Evolutionary conservation across 2,113 vertebrate genomes (phyloP), one percentile per base, ranked within the genome.

Genomic region (Limnothrissa miodon): DNA sequence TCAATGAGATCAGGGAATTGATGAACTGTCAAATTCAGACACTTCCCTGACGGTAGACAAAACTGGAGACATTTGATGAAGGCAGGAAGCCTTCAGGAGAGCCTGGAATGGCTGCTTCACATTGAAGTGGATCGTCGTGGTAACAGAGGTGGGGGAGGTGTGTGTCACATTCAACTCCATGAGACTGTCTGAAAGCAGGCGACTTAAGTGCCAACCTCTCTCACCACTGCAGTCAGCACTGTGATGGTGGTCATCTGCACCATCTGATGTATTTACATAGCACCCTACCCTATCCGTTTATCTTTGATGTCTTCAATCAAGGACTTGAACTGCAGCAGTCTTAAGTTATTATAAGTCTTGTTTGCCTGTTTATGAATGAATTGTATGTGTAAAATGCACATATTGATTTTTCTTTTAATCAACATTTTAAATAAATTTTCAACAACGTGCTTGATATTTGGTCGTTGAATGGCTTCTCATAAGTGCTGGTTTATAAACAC

Each of bases 41-140:
- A 78, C 86, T 91, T 87, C 81, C 83, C 88, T 74, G 66, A 80
- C 11, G 78, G 87, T 81, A 48, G 13, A 74, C 10, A n/a, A 88
- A 90, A 87, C 83, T 86, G 88, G 87, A 91, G 89, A 90, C 87
- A 87, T 85, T 86, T 79, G 19, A 87, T 83, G 81, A 87, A 78
- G 80, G 85, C 83, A 81, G 70, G 87, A 86, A 86, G 46, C 86
- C 86, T 84, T 83, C 85, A 89, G 86, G 83, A 84, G 86, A 83
- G 83, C 90, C 86, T 81, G 84, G 88, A 88, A 92, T 92, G 91
- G 92, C 92, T 94, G 89, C 93, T 95, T 94, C 94, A 95, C 92
- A 94, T 95, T 95, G 94, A 95, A 95, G 94, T 94, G 93, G 93
- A 93, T 88, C 79, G 84, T 90, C 83, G 91, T 87, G 86, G 84